Base-by-base conservation (phyloP, 2,797 vertebrate genomes). In the Coreius guichenoti region DNA sequence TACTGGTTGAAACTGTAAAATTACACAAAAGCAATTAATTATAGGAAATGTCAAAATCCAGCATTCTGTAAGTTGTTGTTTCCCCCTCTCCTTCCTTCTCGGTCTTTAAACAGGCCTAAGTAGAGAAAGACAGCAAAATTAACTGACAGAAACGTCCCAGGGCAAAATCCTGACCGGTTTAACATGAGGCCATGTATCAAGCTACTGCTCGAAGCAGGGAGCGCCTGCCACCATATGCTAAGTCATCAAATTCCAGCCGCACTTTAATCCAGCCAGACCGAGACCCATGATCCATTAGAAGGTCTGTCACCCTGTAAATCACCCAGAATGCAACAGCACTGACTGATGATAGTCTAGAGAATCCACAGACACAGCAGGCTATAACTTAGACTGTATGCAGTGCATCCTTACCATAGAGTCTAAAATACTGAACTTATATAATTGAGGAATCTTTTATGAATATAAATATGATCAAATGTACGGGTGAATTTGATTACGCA, bases 161-260 rank as follows among this genome's bases (percentile, higher is more conserved):
- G n/a, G 49, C 49, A 68, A 43, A 58, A 84, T 49, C 19, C 82
- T 43, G 51, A 72, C 83, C 1, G 26, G 33, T 84, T 79, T 84
- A 84, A 61, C 67, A 72, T 31, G 19, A 61, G 67, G 83, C 33
- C 36, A 72, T 79, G 23, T 79, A 85, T 72, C 76, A 85, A 67
- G 36, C 75, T 19, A 39, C 36, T 49, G 67, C 14, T 23, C 72
- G 76, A 79, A 61, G 83, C 36, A 85, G 67, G 5, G 36, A 61
- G 36, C 23, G 67, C 76, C 54, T 79, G 83, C 76, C 75, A 79
- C 83, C 76, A 80, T 79, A 80, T 79, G 83, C 76, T 21, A 45
- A 47, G 54, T 85, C 83, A 85, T 85, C 83, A 85, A 72, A 85
- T 85, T 72, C 76, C 67, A 80, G 65, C 21, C 3, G 2, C 83